These are phyloP conservation scores for Chrysodeixis includens DNA, from an alignment of 2,888 invertebrate species.

Conservation along the genomic window DNA sequence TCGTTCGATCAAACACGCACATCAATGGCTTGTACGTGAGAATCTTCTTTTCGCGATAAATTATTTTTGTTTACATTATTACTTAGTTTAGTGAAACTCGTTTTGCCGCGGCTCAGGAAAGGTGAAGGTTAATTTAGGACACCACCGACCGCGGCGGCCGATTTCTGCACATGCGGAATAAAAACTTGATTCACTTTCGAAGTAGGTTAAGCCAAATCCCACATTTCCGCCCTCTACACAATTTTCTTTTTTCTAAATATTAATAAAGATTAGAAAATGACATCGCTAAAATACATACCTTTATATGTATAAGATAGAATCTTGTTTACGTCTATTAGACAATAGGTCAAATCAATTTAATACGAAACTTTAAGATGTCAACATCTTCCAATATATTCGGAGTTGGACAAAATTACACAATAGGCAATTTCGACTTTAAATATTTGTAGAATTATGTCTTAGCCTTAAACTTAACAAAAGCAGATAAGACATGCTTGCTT, in stretches of 20 bases:
- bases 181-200: neutral
- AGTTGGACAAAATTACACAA: conserved; percentile 11
- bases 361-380: neutral
- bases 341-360: neutral
- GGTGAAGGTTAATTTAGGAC: neutral
- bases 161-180: neutral
- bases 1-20: conserved; percentile 56
- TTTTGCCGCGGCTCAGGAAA: neutral
- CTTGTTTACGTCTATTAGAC: neutral
- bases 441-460: conserved; percentile 11
- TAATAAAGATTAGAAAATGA: neutral
- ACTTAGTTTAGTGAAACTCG: neutral
- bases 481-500: conserved; percentile 52
- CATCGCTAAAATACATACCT: too few relatives aligned
- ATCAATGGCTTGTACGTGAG: conserved; percentile 41
- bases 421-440: conserved; percentile 15
- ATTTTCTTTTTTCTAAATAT: neutral
- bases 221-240: neutral
- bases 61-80: neutral
- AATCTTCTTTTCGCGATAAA: neutral
- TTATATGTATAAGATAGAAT: neutral
- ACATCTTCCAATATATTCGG: neutral
- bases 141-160: neutral
- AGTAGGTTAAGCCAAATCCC: neutral
- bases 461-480: conserved; percentile 28